Evolutionary conservation across 2,113 vertebrate species (phyloP).

Genomic region (Corapipo altera): DNA sequence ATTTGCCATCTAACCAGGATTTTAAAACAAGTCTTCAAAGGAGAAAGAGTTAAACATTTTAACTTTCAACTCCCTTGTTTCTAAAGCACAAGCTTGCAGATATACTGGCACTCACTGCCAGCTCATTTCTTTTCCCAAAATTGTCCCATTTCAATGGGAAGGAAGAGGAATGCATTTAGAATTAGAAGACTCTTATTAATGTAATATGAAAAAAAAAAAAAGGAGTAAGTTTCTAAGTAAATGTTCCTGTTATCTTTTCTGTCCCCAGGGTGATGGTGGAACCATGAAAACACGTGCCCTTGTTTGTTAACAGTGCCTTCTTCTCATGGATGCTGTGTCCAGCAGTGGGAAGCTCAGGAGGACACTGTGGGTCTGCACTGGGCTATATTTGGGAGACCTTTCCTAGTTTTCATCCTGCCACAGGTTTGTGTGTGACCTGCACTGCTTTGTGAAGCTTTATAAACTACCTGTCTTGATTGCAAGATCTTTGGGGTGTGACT

Average conservation of each 20-base stretch:
- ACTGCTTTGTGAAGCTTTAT: background rate
- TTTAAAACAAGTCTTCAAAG: background rate
- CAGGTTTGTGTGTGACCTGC: background rate
- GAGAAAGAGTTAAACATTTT: background rate
- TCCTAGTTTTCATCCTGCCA: background rate
- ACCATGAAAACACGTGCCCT: background rate
- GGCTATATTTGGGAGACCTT: background rate
- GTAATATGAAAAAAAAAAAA: background rate
- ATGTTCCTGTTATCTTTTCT: background rate
- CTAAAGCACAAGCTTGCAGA: background rate
- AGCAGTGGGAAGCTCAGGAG: background rate
- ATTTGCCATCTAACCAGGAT: background rate
- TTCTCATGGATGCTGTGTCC: background rate
- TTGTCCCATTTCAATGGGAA: background rate
- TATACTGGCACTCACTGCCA: background rate
- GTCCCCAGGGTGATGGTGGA: background rate
- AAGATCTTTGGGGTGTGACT: background rate
- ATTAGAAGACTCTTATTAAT: background rate
- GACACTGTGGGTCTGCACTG: background rate
- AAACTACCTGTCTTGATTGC: background rate
- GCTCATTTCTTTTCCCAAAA: background rate
- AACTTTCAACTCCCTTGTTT: background rate
- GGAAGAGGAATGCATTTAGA: background rate
- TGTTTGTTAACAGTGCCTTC: background rate
- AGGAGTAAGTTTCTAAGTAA: background rate